phyloP scores from a whole-genome alignment of 1,140 invertebrate species.

The Polypedilum vanderplanki region DNA sequence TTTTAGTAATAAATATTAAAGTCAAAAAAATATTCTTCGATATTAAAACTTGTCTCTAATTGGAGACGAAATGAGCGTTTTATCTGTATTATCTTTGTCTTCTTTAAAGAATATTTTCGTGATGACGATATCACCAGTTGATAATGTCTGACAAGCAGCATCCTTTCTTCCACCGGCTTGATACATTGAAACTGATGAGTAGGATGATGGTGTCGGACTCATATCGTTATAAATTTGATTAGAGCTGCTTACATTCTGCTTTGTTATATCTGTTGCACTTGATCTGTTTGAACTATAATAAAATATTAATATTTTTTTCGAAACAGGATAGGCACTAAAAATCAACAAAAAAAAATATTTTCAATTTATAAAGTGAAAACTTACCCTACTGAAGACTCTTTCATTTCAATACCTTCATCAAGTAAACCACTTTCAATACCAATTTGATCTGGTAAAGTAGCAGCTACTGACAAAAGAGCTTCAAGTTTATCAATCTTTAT shows the following conservation, averaged over 20 bases:
- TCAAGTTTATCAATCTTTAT: constrained; percentile 80
- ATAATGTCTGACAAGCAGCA: constrained; percentile 71
- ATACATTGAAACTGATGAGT: background rate
- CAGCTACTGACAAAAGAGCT: constrained; percentile 71
- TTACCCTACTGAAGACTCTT: background rate
- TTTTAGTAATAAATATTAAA: background rate
- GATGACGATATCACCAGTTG: constrained; percentile 89
- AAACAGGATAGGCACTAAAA: too few species aligned
- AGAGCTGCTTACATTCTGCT: background rate
- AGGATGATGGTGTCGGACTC: constrained; percentile 33
- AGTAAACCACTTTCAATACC: background rate
- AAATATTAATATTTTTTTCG: background rate
- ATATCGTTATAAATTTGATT: background rate
- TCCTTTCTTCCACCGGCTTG: constrained; percentile 36
- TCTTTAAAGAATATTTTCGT: constrained; percentile 81
- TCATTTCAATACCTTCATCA: background rate
- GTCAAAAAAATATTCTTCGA: background rate
- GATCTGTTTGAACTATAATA: constrained; percentile 12
- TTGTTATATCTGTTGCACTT: constrained; percentile 7
- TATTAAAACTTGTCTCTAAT: constrained; percentile 34
- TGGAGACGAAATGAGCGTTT: constrained; percentile 47
- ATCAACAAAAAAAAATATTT: background rate
- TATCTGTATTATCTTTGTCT: constrained; percentile 50
- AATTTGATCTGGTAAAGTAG: constrained; percentile 49
- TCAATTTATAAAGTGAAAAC: background rate